These are phyloP conservation scores for Acleris cristana DNA, from an alignment of 2,888 invertebrate species.

Conservation along the genomic window DNA sequence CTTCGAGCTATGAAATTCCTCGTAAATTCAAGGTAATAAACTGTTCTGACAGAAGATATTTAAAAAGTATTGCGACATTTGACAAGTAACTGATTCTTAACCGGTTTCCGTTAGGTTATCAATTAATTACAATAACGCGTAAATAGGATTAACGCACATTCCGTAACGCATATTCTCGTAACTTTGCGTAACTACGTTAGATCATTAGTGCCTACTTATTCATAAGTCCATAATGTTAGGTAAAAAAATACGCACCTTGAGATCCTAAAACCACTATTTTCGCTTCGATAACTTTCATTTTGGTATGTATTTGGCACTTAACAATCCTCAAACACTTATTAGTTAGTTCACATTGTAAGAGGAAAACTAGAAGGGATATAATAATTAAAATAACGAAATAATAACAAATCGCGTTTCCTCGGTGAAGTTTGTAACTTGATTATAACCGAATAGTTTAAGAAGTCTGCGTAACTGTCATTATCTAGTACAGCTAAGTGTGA, in stretches of 20 bases:
- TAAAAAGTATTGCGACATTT: slow-evolving; percentile 9
- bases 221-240: background rate
- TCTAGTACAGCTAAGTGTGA: too few relatives aligned
- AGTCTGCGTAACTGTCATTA: slow-evolving; percentile 13
- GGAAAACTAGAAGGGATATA: slow-evolving; percentile 14
- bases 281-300: slow-evolving; percentile 91
- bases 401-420: slow-evolving; percentile 14
- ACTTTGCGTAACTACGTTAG: slow-evolving; percentile 32
- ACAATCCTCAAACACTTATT: background rate
- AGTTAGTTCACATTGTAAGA: slow-evolving; percentile 27
- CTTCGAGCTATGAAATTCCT: too few relatives aligned
- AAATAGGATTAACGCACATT: background rate
- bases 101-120: slow-evolving; percentile 19
- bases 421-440: slow-evolving; percentile 23
- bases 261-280: slow-evolving; percentile 94
- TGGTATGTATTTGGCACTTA: slow-evolving; percentile 43
- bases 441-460: slow-evolving; percentile 12
- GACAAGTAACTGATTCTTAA: background rate
- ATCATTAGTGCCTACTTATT: slow-evolving; percentile 8
- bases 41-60: slow-evolving; percentile 14
- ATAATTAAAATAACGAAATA: slow-evolving; percentile 12
- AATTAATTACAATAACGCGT: slow-evolving; percentile 1
- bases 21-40: slow-evolving; percentile 4
- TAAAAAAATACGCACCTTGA: slow-evolving; percentile 84
- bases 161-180: slow-evolving; percentile 10